These are phyloP conservation scores for Columba livia DNA, from an alignment of 2,113 vertebrate species.

Conservation along the genomic window DNA sequence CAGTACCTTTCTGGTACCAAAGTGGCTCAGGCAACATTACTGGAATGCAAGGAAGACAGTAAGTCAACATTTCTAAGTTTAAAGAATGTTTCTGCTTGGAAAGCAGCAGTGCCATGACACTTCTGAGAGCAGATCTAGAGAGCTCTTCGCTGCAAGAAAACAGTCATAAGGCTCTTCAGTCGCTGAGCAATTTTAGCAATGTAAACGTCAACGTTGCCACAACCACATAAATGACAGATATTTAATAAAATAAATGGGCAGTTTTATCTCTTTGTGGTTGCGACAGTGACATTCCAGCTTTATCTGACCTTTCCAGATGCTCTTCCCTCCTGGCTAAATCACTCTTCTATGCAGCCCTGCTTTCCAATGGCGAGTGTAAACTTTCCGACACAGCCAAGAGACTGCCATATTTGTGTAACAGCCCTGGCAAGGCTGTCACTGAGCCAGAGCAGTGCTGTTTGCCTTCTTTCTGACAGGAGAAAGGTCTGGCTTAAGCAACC, in stretches of 20 bases:
- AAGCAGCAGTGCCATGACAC: neutral
- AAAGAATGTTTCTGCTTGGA: neutral
- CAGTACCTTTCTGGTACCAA: neutral
- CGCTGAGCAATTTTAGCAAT: constrained; percentile 17
- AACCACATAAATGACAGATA: constrained; percentile 29
- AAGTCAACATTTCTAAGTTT: neutral
- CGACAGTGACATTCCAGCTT: constrained; percentile 31
- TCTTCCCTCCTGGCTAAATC: constrained; percentile 31
- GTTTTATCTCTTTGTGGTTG: neutral
- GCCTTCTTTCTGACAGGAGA: neutral
- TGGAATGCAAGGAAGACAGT: neutral
- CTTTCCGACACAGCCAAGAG: neutral
- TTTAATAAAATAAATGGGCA: neutral
- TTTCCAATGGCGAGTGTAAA: neutral
- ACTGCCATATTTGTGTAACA: neutral
- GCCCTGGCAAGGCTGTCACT: neutral
- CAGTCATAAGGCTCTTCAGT: constrained; percentile 3
- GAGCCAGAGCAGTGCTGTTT: neutral
- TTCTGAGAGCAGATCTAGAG: neutral
- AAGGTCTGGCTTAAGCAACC: neutral
- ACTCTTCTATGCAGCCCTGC: neutral
- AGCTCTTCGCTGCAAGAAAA: neutral
- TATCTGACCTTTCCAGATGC: constrained; percentile 57
- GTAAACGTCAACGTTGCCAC: neutral
- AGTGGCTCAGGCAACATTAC: neutral